Conservation (phyloP, 2,797 vertebrate species). For the Gadopsis bispinosus region DNA sequence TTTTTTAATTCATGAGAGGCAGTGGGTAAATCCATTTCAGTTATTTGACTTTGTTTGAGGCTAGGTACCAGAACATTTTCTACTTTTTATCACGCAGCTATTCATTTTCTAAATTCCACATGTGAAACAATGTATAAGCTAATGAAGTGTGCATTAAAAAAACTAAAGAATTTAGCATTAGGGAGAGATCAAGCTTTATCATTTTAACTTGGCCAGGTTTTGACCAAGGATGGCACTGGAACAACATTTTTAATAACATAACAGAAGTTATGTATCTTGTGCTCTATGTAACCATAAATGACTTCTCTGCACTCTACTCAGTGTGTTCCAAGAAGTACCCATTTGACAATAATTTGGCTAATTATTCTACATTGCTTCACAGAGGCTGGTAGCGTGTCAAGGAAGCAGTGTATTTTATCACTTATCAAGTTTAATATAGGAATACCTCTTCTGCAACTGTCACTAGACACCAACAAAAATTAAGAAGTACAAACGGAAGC, state of each 20-base stretch:
- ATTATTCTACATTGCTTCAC: not conserved
- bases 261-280: not conserved
- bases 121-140: not conserved
- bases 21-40: not conserved
- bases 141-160: not conserved
- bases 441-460: not conserved
- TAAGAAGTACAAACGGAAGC: not conserved
- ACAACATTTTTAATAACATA: not conserved
- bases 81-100: not conserved
- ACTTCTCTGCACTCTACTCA: not conserved
- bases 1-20: not conserved
- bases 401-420: not conserved
- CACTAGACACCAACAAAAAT: not conserved
- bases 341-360: not conserved
- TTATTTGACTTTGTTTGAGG: not conserved
- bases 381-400: too few species aligned
- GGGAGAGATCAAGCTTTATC: not conserved
- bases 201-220: too few species aligned
- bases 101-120: not conserved
- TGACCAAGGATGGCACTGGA: not conserved
- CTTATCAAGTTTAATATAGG: not conserved
- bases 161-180: not conserved
- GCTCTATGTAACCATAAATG: not conserved
- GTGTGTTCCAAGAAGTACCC: not conserved
- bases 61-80: not conserved